Evolutionary conservation across 2,113 vertebrate genomes (phyloP), one percentile per base, ranked within the genome.

Genomic region (Desmodus rotundus): DNA sequence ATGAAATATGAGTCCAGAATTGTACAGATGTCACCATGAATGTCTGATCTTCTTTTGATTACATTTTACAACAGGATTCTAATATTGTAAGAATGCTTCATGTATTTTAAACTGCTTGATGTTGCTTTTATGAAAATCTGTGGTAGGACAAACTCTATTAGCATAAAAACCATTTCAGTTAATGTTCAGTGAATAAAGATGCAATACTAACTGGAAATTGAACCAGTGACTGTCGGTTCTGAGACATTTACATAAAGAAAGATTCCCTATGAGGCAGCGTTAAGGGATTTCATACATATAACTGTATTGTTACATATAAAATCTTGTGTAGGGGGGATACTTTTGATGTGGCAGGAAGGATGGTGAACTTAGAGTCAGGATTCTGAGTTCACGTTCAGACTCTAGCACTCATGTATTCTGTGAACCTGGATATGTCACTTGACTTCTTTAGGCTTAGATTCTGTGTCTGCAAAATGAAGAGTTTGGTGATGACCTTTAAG

Each of bases 101-200:
- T 96, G 89, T 86, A 92, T 94, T 98, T 97, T 96, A 97, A 97
- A 78, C 74, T 77, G 94, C 83, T 65, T 96, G 1, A 87, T 91
- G 83, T 36, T 91, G 73, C 41, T 95, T 50, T 70, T 95, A 70
- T 74, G 96, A 98, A 97, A 97, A 84, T 96, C 90, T 97, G 38
- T 92, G 68, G 10, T 87, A 94, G 96, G 96, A 96, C 36, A 93
- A 96, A 93, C 63, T 89, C 94, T 93, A 81, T 94, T 96, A 96
- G 33, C 80, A 94, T 95, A 95, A 97, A 94, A 95, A 47, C 52
- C 65, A 84, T 89, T 95, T 94, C 80, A 92, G 76, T 92, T 96
- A 96, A 94, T 93, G 56, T 86, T 97, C 68, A 86, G 67, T 91
- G 72, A 93, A 95, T 91, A 95, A 96, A 78, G 41, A 89, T 70